phyloP scores from a whole-genome alignment of 2,113 vertebrate species.

The Otocyon megalotis region DNA sequence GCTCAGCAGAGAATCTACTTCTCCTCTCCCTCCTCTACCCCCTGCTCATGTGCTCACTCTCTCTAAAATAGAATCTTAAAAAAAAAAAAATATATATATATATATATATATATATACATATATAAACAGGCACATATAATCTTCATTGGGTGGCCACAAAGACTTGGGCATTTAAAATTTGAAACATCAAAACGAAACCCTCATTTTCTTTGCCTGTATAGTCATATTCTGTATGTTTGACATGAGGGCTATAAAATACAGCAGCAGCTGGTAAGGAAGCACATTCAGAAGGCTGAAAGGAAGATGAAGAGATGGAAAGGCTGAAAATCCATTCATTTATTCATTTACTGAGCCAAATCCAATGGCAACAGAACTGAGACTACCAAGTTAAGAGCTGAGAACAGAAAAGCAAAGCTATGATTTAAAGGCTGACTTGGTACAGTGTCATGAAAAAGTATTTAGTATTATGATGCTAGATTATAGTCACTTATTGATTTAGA shows the following conservation, averaged over 20 bases:
- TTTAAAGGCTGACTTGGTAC: neutral
- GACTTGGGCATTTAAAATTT: neutral
- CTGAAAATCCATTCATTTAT: constrained; percentile 16
- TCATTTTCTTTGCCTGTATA: neutral
- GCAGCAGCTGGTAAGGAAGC: neutral
- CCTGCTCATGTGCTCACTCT: no score
- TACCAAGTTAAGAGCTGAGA: neutral
- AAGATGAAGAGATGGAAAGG: neutral
- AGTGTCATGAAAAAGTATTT: neutral
- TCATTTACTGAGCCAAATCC: constrained; percentile 5
- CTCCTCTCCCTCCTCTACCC: no score
- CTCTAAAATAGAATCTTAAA: neutral
- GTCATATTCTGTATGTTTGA: neutral
- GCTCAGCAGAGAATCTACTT: no score
- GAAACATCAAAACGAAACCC: neutral
- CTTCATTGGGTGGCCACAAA: neutral
- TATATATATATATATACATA: no score
- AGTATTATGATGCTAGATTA: neutral
- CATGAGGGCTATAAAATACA: neutral
- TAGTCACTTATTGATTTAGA: neutral
- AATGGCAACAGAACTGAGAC: neutral
- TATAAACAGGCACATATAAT: neutral
- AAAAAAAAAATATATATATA: neutral
- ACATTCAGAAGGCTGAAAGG: neutral
- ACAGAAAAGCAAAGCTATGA: neutral